Conservation (phyloP, 2,797 vertebrate species). For the Poecilia picta region DNA sequence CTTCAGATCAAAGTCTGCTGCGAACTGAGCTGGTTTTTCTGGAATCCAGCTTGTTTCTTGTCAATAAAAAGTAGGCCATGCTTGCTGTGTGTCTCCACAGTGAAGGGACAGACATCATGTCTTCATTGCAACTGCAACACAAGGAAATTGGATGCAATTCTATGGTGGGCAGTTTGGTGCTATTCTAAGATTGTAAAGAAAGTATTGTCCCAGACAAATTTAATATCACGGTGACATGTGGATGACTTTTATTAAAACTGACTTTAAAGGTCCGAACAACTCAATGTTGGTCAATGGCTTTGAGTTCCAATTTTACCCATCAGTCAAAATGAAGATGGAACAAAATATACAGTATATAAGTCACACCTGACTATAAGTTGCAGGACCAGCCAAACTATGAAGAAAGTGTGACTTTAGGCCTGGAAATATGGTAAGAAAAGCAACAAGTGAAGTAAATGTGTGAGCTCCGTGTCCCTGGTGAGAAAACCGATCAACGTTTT, state of each 20-base stretch:
- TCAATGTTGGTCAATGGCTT: background rate
- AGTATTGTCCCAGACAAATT: background rate
- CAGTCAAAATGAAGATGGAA: no score
- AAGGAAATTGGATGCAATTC: background rate
- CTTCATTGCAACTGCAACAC: background rate
- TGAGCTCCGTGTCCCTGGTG: background rate
- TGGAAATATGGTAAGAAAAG: background rate
- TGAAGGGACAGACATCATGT: background rate
- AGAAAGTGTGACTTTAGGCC: background rate
- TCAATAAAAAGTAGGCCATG: conserved; percentile 38
- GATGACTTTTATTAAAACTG: background rate
- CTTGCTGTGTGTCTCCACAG: conserved; percentile 5
- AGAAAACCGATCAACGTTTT: background rate
- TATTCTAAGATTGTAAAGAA: background rate
- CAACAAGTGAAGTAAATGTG: background rate
- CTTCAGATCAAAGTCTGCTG: conserved; percentile 53
- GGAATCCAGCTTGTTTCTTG: conserved; percentile 10
- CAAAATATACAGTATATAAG: no score
- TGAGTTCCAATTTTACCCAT: no score
- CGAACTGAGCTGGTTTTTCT: conserved; percentile 29
- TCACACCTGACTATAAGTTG: background rate
- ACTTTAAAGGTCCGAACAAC: background rate
- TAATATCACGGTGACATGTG: background rate
- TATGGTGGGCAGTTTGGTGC: background rate
- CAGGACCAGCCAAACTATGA: background rate